Evolutionary conservation across 2,888 invertebrate genomes (phyloP), one percentile per base, ranked within the genome.

Genomic region (Zhengitettix transpicula): DNA sequence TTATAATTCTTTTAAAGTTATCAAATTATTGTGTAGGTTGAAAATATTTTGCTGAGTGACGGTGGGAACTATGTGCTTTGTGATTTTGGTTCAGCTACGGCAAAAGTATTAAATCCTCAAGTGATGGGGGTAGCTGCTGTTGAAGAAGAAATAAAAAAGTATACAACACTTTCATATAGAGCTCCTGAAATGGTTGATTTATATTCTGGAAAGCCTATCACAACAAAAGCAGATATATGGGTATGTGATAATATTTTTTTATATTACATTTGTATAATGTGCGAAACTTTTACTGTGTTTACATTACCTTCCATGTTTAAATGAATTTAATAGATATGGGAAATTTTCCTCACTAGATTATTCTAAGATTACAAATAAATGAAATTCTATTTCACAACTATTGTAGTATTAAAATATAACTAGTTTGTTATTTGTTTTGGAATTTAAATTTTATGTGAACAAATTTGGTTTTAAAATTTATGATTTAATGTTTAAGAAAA

Each of bases 1-100:
- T n/a, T n/a, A n/a, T n/a, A n/a, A 28, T 28, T 28, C 28, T 28
- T 28, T 2, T 28, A 28, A 28, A 28, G 52, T 28, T 28, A 28
- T 28, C 7, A 28, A 28, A 28, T 28, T 28, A 28, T 15, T 57
- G 71, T 72, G 42, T 68, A 88, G 87, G 83, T 93, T 64, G 93
- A 93, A 75, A 93, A 93, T 75, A 87, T 93, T 68, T 76, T 93
- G 67, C 80, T 88, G 67, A 83, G 84, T 67, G 88, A 89, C 69
- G 79, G 78, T 66, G 89, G 89, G 52, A 82, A 85, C 72, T 91
- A 86, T 73, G 87, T 95, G 55, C 76, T 94, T 53, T 95, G 94
- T 76, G 94, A 94, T 78, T 95, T 94, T 78, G 94, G 94, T 53
- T 92, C 92, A 65, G 90, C 93, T 15, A 94, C 93, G n/a, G 87